Conservation (phyloP, 1,140 invertebrate species). For the Yoshiicerus persimilis region DNA sequence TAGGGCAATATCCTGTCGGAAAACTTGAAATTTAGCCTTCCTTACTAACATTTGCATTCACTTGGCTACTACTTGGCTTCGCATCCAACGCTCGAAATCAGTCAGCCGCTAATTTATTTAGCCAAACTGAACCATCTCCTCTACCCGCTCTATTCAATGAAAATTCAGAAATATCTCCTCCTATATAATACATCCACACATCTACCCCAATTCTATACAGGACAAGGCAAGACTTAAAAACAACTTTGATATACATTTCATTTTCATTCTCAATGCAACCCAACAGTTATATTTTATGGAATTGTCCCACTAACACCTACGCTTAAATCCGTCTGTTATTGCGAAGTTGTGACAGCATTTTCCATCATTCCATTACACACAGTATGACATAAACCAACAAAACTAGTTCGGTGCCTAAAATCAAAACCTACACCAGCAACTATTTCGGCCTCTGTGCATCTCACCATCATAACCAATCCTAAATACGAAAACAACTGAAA, state of each 20-base stretch:
- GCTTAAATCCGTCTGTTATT: background rate
- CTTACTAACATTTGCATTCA: background rate
- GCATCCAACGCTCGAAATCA: background rate
- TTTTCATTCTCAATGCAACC: background rate
- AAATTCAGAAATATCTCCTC: background rate
- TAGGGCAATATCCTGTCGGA: constrained; percentile 4
- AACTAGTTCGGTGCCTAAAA: no score
- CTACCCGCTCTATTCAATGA: background rate
- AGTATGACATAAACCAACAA: no score
- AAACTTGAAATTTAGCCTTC: background rate
- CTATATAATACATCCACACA: background rate
- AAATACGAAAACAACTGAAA: no score
- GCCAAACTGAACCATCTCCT: background rate
- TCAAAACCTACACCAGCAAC: no score
- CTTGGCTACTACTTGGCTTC: background rate
- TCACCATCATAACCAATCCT: no score
- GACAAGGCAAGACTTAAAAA: background rate
- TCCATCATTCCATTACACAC: no score
- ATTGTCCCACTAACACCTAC: constrained; percentile 6
- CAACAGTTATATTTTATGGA: background rate
- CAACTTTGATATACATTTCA: background rate
- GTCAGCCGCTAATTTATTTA: background rate
- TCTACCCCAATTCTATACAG: background rate
- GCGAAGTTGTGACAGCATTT: no score
- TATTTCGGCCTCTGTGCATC: no score